Percentiles rank a stretch among this genome's conserved stretches.
phyloP scores from a whole-genome alignment of 2,113 vertebrate species.

The Trogon surrucura region DNA sequence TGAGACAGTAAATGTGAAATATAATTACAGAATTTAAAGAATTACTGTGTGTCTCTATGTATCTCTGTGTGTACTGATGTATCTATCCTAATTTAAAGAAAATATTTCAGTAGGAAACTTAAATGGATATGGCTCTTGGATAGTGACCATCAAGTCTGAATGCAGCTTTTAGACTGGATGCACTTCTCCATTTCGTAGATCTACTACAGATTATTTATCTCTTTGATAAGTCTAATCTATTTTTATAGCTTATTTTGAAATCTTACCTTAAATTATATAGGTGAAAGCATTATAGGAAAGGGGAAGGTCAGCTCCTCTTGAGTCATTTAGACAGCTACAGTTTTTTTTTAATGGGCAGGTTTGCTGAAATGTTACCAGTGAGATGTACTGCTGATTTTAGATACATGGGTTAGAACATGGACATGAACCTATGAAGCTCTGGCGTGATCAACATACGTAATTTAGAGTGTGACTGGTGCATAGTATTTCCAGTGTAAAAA shows the following conservation, averaged over 20 bases:
- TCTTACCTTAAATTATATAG: not conserved
- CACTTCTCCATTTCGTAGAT: constrained; percentile 27
- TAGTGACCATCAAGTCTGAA: constrained; percentile 1
- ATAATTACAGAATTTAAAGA: not conserved
- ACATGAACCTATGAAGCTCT: not conserved
- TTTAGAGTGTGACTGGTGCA: not conserved
- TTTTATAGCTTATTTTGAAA: constrained; percentile 17
- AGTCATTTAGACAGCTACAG: not conserved
- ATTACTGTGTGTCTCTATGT: not conserved
- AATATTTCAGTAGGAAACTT: not conserved
- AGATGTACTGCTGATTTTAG: not conserved
- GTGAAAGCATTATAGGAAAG: not conserved
- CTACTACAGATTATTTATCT: constrained; percentile 7
- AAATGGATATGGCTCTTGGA: not conserved
- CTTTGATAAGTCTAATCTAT: constrained; percentile 27
- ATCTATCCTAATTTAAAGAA: not conserved
- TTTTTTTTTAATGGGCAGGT: not conserved
- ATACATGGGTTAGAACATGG: not conserved
- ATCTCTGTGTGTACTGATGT: not conserved
- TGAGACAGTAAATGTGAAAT: not conserved
- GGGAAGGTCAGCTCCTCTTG: not conserved
- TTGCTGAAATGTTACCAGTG: not conserved
- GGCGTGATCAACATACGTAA: not conserved
- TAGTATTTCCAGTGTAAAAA: constrained; percentile 13
- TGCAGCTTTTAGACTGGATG: not conserved